A percentile compares a stretch with the other conserved stretches of the same genome.
phyloP scores from a whole-genome alignment of 2,888 invertebrate genomes.

The Herminia tarsipennalis region DNA sequence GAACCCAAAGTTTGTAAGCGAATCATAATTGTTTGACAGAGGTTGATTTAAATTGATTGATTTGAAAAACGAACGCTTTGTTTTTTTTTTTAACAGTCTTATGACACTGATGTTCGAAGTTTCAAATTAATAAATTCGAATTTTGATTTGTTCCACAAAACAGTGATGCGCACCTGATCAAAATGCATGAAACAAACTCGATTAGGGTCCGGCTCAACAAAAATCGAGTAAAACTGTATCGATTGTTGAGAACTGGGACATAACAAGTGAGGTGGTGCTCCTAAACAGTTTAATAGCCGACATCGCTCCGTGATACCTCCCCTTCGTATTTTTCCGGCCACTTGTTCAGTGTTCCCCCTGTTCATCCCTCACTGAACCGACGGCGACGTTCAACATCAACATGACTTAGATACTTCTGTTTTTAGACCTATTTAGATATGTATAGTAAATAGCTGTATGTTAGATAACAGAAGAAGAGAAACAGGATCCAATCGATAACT shows the following conservation, averaged over 20 bases:
- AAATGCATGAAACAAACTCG: not conserved
- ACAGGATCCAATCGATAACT: not conserved
- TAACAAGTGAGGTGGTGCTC: conserved; percentile 40
- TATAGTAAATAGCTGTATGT: not conserved
- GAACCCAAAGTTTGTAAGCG: conserved; percentile 25
- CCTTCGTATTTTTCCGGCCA: conserved; percentile 60
- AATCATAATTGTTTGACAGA: conserved; percentile 38
- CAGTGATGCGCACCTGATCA: conserved; percentile 16
- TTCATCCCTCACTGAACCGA: conserved; percentile 42
- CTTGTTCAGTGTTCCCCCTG: conserved; percentile 48
- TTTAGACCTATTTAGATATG: conserved; percentile 13
- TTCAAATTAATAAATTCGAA: too few relatives aligned
- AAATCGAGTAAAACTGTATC: conserved; percentile 31
- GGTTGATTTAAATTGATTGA: conserved; percentile 28
- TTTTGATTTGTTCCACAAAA: not conserved
- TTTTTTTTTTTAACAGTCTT: too few relatives aligned
- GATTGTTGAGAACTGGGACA: conserved; percentile 40
- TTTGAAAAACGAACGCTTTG: conserved; percentile 12
- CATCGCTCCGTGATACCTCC: conserved; percentile 48
- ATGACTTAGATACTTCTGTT: conserved; percentile 37
- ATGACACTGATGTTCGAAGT: too few relatives aligned
- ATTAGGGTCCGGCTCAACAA: not conserved
- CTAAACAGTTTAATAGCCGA: conserved; percentile 50
- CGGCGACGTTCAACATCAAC: too few relatives aligned
- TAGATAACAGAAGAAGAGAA: not conserved